Evolutionary conservation across 2,888 invertebrate genomes (phyloP).

Genomic region (Apoda limacodes): DNA sequence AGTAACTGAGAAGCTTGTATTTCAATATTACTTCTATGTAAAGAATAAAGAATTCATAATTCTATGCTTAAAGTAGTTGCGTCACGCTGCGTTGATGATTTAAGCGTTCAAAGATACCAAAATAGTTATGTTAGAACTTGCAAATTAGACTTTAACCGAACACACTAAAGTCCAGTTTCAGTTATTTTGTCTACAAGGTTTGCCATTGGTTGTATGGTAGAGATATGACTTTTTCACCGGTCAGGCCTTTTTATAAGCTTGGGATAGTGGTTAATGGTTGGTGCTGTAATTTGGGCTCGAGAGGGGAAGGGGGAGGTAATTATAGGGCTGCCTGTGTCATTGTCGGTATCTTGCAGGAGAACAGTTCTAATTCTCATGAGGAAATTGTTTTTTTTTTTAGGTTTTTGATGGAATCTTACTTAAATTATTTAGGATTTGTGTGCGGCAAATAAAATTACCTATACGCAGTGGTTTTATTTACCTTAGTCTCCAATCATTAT

Average conservation of each 20-base stretch:
- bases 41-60: no score
- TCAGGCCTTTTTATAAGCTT: slow-evolving; percentile 49
- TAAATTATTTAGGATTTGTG: no score
- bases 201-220: slow-evolving; percentile 41
- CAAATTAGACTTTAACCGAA: no score
- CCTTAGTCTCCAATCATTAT: no score
- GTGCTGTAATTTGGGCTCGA: slow-evolving; percentile 50
- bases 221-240: slow-evolving; percentile 44
- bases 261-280: slow-evolving; percentile 59
- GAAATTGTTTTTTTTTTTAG: slow-evolving; percentile 25
- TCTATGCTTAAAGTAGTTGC: no score
- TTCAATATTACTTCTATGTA: no score
- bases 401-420: background rate
- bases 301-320: slow-evolving; percentile 46
- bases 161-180: slow-evolving; percentile 26
- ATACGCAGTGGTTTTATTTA: no score
- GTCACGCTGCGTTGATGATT: no score
- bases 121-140: no score
- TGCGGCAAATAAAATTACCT: no score
- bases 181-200: slow-evolving; percentile 18
- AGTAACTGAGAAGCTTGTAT: no score
- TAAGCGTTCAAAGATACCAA: no score
- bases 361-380: slow-evolving; percentile 40
- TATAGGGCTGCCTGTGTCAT: slow-evolving; percentile 62
- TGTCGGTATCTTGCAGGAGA: slow-evolving; percentile 42